These are phyloP conservation scores for Saccopteryx leptura DNA, from an alignment of 2,113 vertebrate genomes.

Conservation along the genomic window DNA sequence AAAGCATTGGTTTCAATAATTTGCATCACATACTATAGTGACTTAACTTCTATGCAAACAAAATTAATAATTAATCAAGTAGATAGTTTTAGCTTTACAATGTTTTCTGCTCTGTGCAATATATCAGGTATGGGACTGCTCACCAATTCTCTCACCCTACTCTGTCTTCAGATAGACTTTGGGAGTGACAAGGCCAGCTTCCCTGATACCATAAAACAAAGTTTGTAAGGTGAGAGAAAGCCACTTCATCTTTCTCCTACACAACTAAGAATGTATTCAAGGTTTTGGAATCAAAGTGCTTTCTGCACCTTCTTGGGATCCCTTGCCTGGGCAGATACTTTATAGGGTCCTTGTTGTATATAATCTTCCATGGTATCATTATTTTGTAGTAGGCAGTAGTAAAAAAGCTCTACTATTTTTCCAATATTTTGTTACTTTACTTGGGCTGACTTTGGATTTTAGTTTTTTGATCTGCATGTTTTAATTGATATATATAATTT, in stretches of 20 bases:
- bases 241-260: background rate
- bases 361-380: background rate
- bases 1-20: background rate
- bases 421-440: background rate
- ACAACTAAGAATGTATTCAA: background rate
- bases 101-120: background rate
- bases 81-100: background rate
- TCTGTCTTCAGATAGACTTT: background rate
- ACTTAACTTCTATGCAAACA: background rate
- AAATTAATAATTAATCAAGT: background rate
- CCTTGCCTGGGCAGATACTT: background rate
- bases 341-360: background rate
- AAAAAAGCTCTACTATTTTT: background rate
- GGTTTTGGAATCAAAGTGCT: background rate
- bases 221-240: background rate
- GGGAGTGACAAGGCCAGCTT: background rate
- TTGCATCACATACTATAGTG: background rate
- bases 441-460: background rate
- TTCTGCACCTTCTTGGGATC: background rate
- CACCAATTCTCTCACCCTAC: background rate
- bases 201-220: background rate
- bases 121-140: background rate
- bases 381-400: background rate
- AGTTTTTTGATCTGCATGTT: background rate
- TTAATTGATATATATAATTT: background rate